Conservation (phyloP, 1,140 invertebrate genomes). For the Nilaparvata lugens region DNA sequence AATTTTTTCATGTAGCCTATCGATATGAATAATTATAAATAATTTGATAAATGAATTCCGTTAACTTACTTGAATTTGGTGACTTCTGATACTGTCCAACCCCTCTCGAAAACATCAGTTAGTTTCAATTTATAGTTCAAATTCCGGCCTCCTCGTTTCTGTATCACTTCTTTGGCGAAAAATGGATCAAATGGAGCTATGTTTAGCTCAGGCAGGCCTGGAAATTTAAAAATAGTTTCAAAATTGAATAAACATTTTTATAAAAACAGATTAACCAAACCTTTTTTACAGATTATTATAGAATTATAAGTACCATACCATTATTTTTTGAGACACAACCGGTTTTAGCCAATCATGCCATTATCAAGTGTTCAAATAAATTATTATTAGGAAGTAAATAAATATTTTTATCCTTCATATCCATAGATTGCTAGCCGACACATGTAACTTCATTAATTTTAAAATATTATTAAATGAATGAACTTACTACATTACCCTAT, state of each 20-base stretch:
- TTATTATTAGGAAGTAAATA: too few relatives aligned
- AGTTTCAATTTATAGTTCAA: constrained; percentile 61
- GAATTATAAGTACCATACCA: background rate
- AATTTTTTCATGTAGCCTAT: too few relatives aligned
- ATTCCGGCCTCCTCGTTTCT: constrained; percentile 47
- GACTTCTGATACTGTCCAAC: constrained; percentile 65
- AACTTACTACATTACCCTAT: too few relatives aligned
- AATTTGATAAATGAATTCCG: too few relatives aligned
- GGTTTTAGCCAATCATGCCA: too few relatives aligned
- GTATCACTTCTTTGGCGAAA: constrained; percentile 52
- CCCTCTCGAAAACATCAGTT: constrained; percentile 59
- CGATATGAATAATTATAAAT: too few relatives aligned
- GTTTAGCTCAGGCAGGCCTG: constrained; percentile 59
- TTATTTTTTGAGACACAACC: too few relatives aligned
- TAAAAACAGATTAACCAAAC: background rate
- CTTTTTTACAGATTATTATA: background rate
- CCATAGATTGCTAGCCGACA: too few relatives aligned
- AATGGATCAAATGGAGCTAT: constrained; percentile 69
- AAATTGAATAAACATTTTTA: constrained; percentile 8
- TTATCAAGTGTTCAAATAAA: too few relatives aligned
- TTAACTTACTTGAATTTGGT: constrained; percentile 49
- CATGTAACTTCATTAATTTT: too few relatives aligned
- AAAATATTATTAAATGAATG: too few relatives aligned
- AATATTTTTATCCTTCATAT: too few relatives aligned
- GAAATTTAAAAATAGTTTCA: constrained; percentile 13